phyloP scores from a whole-genome alignment of 2,113 vertebrate species.

The Nothoprocta perdicaria region DNA sequence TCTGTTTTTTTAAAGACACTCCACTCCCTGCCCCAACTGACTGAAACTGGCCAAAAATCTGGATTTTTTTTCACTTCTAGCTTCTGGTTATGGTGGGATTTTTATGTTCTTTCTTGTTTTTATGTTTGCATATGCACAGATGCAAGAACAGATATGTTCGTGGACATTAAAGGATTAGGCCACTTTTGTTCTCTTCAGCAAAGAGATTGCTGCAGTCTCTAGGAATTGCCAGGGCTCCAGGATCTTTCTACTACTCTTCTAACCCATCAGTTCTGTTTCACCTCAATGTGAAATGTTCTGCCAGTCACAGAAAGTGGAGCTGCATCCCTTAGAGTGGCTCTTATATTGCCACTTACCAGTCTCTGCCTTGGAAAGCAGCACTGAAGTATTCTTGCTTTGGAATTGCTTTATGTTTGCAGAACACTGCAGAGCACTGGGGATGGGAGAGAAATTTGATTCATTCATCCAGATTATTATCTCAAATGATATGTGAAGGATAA shows the following conservation, averaged over 20 bases:
- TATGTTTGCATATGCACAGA: background rate
- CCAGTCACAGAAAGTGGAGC: background rate
- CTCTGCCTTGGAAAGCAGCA: background rate
- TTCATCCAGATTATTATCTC: background rate
- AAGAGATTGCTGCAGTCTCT: background rate
- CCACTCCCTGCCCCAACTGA: background rate
- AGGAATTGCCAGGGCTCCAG: background rate
- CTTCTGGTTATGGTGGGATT: background rate
- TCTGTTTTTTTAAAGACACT: background rate
- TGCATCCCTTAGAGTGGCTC: background rate
- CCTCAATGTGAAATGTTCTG: background rate
- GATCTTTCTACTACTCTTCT: background rate
- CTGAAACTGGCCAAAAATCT: background rate
- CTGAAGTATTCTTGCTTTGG: background rate
- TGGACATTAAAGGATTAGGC: background rate
- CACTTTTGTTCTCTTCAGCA: background rate
- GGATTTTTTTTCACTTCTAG: background rate
- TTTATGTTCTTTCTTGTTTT: background rate
- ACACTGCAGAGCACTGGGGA: background rate
- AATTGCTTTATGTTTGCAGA: background rate
- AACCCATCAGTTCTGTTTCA: background rate
- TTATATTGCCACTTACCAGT: background rate
- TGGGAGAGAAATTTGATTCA: background rate
- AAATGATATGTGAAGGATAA: background rate
- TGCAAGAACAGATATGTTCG: rapidly evolving